Base-by-base conservation (phyloP, 1,140 invertebrate species). In the Leptoteleia sp. region DNA sequence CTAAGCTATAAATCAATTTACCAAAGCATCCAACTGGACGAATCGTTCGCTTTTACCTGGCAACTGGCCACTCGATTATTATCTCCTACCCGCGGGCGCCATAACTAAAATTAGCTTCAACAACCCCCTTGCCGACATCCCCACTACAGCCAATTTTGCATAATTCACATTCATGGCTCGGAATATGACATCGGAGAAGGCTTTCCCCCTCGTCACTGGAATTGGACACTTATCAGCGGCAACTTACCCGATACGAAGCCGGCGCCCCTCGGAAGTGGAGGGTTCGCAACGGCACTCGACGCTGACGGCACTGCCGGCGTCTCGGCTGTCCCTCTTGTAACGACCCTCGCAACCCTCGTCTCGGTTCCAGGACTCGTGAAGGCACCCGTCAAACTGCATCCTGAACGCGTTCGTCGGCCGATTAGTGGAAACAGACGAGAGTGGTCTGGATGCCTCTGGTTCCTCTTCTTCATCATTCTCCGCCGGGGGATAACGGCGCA, bases 321-420 rank as follows among this genome's bases (percentile, higher is more conserved):
- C 29, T n/a, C 22, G 8, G 4, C 1, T 13, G 12, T 31, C 37
- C 15, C 52, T 52, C 11, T 50, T 54, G 6, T 40, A n/a, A 9
- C 12, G 25, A 12, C 45, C 38, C 12, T 72, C 37, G 13, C 0
- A 47, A 13, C 33, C 4, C 50, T 70, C 7, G 77, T 54, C 73
- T 22, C 82, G 80, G 3, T 81, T 84, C 85, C 86, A 87, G 2
- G 85, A 87, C 55, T 87, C 87, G 45, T 40, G n/a, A n/a, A n/a
- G n/a, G n/a, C n/a, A n/a, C n/a, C n/a, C n/a, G n/a, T n/a, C n/a
- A n/a, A n/a, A n/a, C n/a, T n/a, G n/a, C n/a, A n/a, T n/a, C n/a
- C n/a, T n/a, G n/a, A n/a, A n/a, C n/a, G n/a, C n/a, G n/a, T n/a
- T n/a, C n/a, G n/a, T n/a, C n/a, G n/a, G n/a, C n/a, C n/a, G n/a